Evolutionary conservation across 2,797 vertebrate species (phyloP).

Genomic region (Gorsachius magnificus): DNA sequence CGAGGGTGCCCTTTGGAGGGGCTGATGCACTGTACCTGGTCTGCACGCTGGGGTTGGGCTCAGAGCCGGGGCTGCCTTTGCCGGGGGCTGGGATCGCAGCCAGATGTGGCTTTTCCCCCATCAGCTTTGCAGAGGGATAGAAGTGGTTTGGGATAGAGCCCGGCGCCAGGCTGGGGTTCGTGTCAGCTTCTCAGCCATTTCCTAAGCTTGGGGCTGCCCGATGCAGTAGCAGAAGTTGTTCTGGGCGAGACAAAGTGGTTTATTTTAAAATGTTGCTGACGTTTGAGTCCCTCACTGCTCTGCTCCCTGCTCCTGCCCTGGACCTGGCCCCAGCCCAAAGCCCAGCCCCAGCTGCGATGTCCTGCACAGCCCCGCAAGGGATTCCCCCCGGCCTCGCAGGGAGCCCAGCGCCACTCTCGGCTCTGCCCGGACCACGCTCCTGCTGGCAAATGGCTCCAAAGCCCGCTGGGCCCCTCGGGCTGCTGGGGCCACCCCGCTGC

Average conservation of each 20-base stretch:
- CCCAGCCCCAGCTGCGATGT: background rate
- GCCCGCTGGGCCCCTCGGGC: no score
- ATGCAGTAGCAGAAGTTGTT: background rate
- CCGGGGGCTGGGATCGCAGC: background rate
- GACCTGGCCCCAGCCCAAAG: background rate
- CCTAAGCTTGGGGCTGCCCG: background rate
- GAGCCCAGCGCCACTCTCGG: background rate
- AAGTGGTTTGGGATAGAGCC: background rate
- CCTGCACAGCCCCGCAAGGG: background rate
- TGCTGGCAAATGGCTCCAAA: background rate
- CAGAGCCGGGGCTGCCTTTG: background rate
- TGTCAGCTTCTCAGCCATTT: background rate
- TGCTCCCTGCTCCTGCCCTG: no score
- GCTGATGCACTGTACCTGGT: background rate
- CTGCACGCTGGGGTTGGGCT: background rate
- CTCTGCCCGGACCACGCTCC: background rate
- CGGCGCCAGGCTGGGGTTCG: rapidly evolving
- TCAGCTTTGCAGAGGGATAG: background rate
- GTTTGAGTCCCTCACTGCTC: background rate
- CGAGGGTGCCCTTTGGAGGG: background rate
- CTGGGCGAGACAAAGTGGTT: background rate
- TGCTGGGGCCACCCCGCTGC: background rate
- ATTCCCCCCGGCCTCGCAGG: background rate
- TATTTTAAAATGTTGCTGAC: background rate
- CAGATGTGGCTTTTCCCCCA: background rate